phyloP scores from a whole-genome alignment of 1,140 invertebrate species.

The Zophobas atratus region DNA sequence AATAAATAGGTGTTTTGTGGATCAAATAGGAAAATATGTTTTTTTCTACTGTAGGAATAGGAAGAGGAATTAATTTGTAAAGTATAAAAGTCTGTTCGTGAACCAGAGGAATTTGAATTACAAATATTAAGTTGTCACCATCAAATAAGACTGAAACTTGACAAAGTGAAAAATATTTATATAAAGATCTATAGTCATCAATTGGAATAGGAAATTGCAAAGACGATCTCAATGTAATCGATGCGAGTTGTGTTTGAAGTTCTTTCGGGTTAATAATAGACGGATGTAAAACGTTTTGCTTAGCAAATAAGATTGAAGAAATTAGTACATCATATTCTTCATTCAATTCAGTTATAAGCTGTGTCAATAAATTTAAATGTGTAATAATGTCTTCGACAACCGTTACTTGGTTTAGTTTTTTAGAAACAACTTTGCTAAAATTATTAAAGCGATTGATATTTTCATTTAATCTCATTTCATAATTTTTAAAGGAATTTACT shows the following conservation, averaged over 20 bases:
- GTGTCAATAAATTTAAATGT: constrained; percentile 37
- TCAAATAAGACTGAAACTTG: no score
- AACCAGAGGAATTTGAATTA: no score
- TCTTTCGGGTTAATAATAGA: constrained; percentile 32
- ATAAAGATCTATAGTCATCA: neutral
- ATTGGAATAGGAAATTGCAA: constrained; percentile 35
- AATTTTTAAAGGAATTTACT: no score
- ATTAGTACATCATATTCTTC: constrained; percentile 48
- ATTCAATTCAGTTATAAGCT: constrained; percentile 38
- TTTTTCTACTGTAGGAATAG: neutral
- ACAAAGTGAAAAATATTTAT: no score
- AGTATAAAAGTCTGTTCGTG: no score
- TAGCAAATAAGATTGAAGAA: constrained; percentile 49
- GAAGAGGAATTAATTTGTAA: neutral
- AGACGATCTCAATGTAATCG: constrained; percentile 38
- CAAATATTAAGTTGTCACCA: no score
- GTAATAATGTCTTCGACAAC: no score
- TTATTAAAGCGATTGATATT: no score
- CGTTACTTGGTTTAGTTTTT: no score
- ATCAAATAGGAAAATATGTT: neutral
- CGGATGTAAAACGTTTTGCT: constrained; percentile 53
- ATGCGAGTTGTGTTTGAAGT: constrained; percentile 10
- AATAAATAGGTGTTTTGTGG: neutral
- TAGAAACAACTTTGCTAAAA: no score
- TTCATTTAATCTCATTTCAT: no score